These are phyloP conservation scores for Meles meles DNA, from an alignment of 2,113 vertebrate species.

Conservation along the genomic window DNA sequence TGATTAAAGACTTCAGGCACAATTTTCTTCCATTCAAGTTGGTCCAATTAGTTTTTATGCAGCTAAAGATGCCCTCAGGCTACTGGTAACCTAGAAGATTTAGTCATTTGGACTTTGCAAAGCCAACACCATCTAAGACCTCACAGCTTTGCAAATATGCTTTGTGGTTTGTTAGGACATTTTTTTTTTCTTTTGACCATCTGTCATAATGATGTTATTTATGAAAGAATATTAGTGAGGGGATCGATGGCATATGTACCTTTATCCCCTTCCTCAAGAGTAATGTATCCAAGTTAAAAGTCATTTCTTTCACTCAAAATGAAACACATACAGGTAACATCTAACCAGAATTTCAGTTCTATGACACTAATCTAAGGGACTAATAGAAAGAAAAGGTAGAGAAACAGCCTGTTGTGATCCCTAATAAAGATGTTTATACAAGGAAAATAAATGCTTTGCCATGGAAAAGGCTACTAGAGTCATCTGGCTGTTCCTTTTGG, in stretches of 20 bases:
- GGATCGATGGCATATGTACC: not conserved
- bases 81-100: constrained; percentile 36
- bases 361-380: constrained; percentile 21
- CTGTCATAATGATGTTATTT: constrained; percentile 16
- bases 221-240: not conserved
- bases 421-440: constrained; percentile 44
- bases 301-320: constrained; percentile 16
- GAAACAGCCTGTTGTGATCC: not conserved
- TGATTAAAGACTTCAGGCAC: constrained; percentile 55
- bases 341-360: not conserved
- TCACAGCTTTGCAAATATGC: constrained; percentile 26
- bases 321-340: not conserved
- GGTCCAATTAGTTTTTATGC: constrained; percentile 53
- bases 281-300: not conserved
- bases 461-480: constrained; percentile 12
- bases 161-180: not conserved
- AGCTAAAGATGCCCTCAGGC: constrained; percentile 30
- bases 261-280: not conserved
- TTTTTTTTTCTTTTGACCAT: not conserved
- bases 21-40: constrained; percentile 41
- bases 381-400: not conserved
- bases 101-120: constrained; percentile 40
- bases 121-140: not conserved
- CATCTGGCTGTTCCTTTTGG: constrained; percentile 20
- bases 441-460: constrained; percentile 33